A percentile compares a stretch with the other conserved stretches of the same genome.
Conservation (phyloP, 2,888 invertebrate species). For the Dugesia japonica region DNA sequence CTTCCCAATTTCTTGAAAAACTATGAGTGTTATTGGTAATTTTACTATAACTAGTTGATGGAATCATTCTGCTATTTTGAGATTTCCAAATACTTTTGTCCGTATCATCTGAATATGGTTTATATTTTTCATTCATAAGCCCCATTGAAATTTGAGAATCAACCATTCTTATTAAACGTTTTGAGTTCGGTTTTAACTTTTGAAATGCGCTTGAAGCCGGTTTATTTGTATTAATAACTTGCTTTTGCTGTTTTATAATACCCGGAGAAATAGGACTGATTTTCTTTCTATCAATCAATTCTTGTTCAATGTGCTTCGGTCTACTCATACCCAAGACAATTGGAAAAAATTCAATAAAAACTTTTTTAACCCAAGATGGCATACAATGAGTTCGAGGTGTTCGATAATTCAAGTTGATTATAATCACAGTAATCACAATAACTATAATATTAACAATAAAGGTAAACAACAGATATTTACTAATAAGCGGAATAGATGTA, state of each 20-base stretch:
- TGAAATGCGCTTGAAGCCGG: background rate
- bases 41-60: conserved; percentile 14
- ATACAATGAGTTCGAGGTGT: conserved; percentile 86
- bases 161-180: conserved; percentile 15
- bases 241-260: background rate
- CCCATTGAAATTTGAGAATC: conserved; percentile 11
- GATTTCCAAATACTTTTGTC: background rate
- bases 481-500: conserved; percentile 89
- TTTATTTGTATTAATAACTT: background rate
- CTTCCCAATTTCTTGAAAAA: background rate
- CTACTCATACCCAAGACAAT: conserved; percentile 80
- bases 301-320: conserved; percentile 53
- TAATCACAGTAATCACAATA: conserved; percentile 91
- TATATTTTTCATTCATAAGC: background rate
- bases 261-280: background rate
- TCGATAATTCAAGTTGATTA: conserved; percentile 97
- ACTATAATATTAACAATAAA: conserved; percentile 99
- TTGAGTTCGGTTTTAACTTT: background rate
- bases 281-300: background rate
- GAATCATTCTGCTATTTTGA: background rate
- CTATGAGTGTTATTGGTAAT: background rate
- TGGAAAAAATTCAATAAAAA: conserved; percentile 84
- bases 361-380: conserved; percentile 85
- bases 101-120: background rate
- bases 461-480: conserved; percentile 93